Conservation (phyloP, 2,113 vertebrate genomes). For the Onychorhynchus coronatus region DNA sequence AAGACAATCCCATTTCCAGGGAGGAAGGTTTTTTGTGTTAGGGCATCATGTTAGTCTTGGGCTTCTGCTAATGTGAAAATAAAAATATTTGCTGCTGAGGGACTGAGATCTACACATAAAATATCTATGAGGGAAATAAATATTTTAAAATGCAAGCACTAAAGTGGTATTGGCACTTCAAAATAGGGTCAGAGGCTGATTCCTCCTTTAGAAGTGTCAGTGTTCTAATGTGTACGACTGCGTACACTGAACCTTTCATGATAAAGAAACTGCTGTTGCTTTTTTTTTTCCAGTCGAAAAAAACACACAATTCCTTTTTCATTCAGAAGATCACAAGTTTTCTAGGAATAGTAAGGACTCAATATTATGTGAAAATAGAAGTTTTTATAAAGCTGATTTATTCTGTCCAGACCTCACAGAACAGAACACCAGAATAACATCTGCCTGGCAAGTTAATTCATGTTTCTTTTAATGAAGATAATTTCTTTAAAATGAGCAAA, state of each 20-base stretch:
- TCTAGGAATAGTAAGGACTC: conserved; percentile 7
- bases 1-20: neutral
- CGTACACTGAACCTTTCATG: conserved; percentile 26
- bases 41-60: conserved; percentile 43
- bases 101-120: conserved; percentile 63
- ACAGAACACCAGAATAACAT: neutral
- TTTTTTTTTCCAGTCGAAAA: conserved; percentile 40
- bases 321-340: conserved; percentile 56
- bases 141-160: conserved; percentile 72
- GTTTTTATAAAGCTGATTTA: conserved; percentile 4
- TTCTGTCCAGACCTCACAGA: neutral
- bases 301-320: neutral
- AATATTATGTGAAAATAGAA: neutral
- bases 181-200: conserved; percentile 67
- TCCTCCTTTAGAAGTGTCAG: conserved; percentile 46
- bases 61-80: conserved; percentile 66
- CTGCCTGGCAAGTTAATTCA: conserved; percentile 7
- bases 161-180: conserved; percentile 60
- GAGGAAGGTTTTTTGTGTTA: conserved; percentile 5
- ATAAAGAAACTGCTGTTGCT: conserved; percentile 42
- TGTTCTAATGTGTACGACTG: conserved; percentile 34
- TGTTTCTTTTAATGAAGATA: conserved; percentile 25
- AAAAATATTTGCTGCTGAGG: conserved; percentile 48
- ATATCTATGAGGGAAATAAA: conserved; percentile 77
- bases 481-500: neutral